phyloP scores from a whole-genome alignment of 1,140 invertebrate species.

The Orchestia grillus region DNA sequence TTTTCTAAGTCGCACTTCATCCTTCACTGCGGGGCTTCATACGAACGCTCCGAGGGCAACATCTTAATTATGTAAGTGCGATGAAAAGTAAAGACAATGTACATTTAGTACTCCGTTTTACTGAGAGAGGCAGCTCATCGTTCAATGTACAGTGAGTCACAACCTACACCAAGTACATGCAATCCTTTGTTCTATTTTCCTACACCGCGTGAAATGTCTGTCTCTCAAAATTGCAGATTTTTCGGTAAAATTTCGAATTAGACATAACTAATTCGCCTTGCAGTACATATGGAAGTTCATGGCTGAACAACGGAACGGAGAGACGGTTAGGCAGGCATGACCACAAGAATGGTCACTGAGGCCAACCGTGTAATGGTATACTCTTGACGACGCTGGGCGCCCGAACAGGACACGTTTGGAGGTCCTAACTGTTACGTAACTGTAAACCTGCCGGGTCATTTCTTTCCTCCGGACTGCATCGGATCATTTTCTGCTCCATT shows the following conservation, averaged over 20 bases:
- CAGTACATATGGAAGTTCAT: background rate
- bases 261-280: background rate
- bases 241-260: background rate
- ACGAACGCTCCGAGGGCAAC: too few relatives aligned
- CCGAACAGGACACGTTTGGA: background rate
- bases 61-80: too few relatives aligned
- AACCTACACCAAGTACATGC: too few relatives aligned
- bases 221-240: background rate
- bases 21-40: too few relatives aligned
- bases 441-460: slow-evolving; percentile 52
- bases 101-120: too few relatives aligned
- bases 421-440: slow-evolving; percentile 29
- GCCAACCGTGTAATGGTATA: slow-evolving; percentile 23
- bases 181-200: too few relatives aligned
- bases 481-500: slow-evolving; percentile 46
- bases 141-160: too few relatives aligned
- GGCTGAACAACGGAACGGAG: background rate
- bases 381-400: slow-evolving; percentile 12
- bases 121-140: too few relatives aligned
- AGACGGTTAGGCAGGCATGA: background rate
- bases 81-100: too few relatives aligned
- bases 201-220: too few relatives aligned
- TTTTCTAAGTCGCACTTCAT: too few relatives aligned
- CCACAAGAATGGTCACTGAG: background rate
- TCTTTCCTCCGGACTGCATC: background rate